These are phyloP conservation scores for Rhadina sibilatrix DNA, from an alignment of 2,113 vertebrate genomes.

Conservation along the genomic window DNA sequence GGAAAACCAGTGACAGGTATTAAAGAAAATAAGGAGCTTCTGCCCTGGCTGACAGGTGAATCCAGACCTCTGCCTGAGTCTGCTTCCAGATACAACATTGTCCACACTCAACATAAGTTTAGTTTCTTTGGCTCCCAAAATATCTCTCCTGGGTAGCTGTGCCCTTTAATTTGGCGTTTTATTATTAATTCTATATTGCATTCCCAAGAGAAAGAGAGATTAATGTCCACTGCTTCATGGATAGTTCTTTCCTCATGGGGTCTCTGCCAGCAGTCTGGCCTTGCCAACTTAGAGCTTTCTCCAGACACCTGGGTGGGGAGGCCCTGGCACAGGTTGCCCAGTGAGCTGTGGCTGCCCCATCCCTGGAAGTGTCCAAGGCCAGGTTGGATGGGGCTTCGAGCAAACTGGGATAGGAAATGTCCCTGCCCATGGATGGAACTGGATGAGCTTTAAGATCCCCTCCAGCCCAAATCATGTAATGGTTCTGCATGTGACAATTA, in stretches of 20 bases:
- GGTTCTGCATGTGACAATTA: not conserved
- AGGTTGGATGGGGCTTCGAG: rapidly evolving
- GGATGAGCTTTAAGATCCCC: not conserved
- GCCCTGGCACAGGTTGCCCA: not conserved
- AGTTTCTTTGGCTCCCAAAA: not conserved
- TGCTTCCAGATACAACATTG: not conserved
- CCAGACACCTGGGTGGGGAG: rapidly evolving
- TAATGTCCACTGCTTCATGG: not conserved
- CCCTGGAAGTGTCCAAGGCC: not conserved
- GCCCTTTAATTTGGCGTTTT: not conserved
- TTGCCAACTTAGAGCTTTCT: not conserved
- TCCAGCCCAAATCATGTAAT: not conserved
- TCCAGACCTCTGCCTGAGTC: not conserved
- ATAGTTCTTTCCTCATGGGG: not conserved
- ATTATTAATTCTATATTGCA: not conserved
- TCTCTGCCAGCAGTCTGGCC: not conserved
- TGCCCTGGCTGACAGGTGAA: not conserved
- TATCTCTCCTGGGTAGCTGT: not conserved
- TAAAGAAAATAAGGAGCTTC: not conserved
- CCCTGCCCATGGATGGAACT: not conserved
- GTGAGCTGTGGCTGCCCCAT: not conserved
- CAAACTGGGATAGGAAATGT: not conserved
- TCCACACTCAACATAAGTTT: not conserved
- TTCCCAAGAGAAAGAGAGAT: not conserved
- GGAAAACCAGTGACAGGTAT: not conserved